Evolutionary conservation across 2,113 vertebrate species (phyloP).

Genomic region (Gila orcuttii): DNA sequence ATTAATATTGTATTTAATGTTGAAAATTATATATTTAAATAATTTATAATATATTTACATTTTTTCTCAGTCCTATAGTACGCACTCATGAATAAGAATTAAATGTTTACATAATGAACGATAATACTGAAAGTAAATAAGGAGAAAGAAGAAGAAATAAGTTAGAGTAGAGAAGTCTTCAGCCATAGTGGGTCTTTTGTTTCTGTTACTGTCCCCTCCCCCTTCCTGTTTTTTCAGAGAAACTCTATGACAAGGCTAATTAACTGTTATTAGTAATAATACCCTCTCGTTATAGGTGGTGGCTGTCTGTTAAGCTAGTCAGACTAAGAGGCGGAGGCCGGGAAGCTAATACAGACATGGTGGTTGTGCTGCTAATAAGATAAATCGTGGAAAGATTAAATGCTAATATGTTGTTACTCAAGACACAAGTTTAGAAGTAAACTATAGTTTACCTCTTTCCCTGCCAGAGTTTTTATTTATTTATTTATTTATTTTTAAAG

Average conservation of each 20-base stretch:
- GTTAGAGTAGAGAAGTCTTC: conserved; percentile 42
- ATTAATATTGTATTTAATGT: neutral
- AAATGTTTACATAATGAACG: neutral
- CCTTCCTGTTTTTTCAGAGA: conserved; percentile 52
- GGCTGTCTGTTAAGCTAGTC: conserved; percentile 59
- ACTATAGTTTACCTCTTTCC: neutral
- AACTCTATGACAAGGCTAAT: conserved; percentile 57
- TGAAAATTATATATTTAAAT: no score
- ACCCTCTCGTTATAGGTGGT: conserved; percentile 65
- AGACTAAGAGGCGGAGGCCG: conserved; percentile 58
- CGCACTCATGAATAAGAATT: neutral
- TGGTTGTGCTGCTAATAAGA: conserved; percentile 22
- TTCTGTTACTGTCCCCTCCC: conserved; percentile 20
- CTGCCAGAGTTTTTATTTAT: no score
- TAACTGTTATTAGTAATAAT: conserved; percentile 71
- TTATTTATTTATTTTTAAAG: no score
- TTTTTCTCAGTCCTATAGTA: neutral
- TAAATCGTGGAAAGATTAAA: conserved; percentile 3
- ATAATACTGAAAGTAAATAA: neutral
- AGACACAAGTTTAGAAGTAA: conserved; percentile 1
- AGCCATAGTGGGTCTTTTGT: conserved; percentile 49
- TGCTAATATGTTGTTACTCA: conserved; percentile 11
- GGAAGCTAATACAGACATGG: conserved; percentile 55
- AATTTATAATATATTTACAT: neutral
- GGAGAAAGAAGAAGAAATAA: neutral